These are phyloP conservation scores for Contarinia nasturtii DNA, from an alignment of 1,140 invertebrate genomes.

Conservation along the genomic window DNA sequence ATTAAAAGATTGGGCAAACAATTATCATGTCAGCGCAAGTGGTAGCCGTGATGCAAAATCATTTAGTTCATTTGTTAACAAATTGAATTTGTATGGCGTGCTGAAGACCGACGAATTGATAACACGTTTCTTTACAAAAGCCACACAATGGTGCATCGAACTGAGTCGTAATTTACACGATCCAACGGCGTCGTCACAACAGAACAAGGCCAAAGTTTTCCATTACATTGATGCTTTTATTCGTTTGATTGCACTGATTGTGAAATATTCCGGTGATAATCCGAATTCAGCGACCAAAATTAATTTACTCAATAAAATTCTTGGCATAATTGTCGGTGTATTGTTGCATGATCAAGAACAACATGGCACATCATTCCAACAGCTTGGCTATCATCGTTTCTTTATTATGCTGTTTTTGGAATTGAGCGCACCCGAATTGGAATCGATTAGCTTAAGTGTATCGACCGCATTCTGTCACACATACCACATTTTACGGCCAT, in stretches of 20 bases:
- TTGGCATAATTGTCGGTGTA: constrained; percentile 90
- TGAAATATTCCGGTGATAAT: constrained; percentile 86
- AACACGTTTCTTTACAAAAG: constrained; percentile 89
- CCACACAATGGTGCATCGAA: constrained; percentile 92
- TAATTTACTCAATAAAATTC: constrained; percentile 87
- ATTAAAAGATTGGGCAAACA: constrained; percentile 83
- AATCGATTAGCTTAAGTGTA: constrained; percentile 27
- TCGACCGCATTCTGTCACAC: constrained; percentile 82
- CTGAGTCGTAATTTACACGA: constrained; percentile 57
- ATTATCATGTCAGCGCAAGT: constrained; percentile 55
- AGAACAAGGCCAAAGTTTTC: constrained; percentile 80
- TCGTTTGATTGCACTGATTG: constrained; percentile 77
- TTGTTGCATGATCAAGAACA: constrained; percentile 89
- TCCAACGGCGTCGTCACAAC: constrained; percentile 29
- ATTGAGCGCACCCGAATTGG: constrained; percentile 78
- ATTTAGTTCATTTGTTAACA: constrained; percentile 84
- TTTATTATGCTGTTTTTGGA: constrained; percentile 96
- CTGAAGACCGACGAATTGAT: constrained; percentile 95
- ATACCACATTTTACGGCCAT: constrained; percentile 76
- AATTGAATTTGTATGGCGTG: constrained; percentile 94
- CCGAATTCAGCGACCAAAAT: constrained; percentile 85
- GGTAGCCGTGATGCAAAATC: constrained; percentile 63
- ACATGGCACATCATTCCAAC: constrained; percentile 76
- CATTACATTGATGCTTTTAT: constrained; percentile 91
- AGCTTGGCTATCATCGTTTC: constrained; percentile 92